Evolutionary conservation across 2,113 vertebrate species (phyloP).

Genomic region (Myiagra hebetior): DNA sequence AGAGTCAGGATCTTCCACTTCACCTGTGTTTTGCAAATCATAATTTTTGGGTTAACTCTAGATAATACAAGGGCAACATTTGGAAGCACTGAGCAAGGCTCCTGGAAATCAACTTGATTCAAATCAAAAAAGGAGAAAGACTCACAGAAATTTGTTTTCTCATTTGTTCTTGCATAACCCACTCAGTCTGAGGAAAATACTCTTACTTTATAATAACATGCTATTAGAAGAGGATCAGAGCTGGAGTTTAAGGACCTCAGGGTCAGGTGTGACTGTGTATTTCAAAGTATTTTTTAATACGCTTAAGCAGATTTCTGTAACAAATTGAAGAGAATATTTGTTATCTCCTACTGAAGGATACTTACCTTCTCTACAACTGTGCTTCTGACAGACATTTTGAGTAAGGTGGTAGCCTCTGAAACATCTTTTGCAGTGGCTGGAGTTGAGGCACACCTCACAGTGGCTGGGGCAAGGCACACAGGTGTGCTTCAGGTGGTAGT

Average conservation of each 20-base stretch:
- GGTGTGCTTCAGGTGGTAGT: conserved; percentile 47
- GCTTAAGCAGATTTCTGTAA: background rate
- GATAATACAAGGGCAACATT: background rate
- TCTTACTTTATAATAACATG: background rate
- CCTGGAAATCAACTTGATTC: background rate
- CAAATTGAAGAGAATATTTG: background rate
- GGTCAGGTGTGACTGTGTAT: background rate
- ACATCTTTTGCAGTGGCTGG: conserved; percentile 77
- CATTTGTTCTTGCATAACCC: background rate
- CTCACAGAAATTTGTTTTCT: background rate
- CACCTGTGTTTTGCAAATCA: conserved; percentile 65
- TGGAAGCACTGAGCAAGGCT: background rate
- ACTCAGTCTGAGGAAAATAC: background rate
- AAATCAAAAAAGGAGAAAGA: background rate
- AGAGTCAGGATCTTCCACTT: conserved; percentile 71
- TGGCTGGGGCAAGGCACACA: conserved; percentile 78
- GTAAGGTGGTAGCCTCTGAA: conserved; percentile 63
- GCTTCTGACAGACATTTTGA: conserved; percentile 73
- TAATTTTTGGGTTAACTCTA: background rate
- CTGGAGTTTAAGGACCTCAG: background rate
- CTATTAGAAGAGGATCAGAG: background rate
- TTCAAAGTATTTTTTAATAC: background rate
- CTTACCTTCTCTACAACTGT: conserved; percentile 80
- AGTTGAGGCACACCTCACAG: conserved; percentile 76
- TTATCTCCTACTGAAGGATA: background rate